Percentiles rank a stretch among this genome's conserved stretches.
phyloP scores from a whole-genome alignment of 1,140 invertebrate species.

The Drosophila mauritiana region DNA sequence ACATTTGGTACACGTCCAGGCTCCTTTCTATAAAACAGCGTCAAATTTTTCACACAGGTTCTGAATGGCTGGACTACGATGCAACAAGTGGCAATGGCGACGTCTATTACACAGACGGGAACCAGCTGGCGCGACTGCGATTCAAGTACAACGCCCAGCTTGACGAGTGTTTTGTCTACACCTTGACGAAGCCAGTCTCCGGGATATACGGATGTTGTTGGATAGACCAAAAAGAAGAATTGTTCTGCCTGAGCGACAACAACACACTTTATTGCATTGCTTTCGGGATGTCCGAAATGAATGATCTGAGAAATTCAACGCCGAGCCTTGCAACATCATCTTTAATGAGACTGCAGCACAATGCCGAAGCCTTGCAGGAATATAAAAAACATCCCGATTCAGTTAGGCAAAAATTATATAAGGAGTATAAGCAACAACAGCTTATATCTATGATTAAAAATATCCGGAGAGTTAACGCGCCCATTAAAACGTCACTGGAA shows the following conservation, averaged over 20 bases:
- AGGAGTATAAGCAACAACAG: constrained; percentile 65
- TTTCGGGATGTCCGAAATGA: constrained; percentile 25
- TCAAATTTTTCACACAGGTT: constrained; percentile 52
- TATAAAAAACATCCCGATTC: constrained; percentile 42
- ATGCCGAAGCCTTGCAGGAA: constrained; percentile 36
- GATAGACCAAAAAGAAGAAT: constrained; percentile 53
- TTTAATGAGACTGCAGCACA: constrained; percentile 39
- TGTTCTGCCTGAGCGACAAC: constrained; percentile 75
- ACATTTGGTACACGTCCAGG: constrained; percentile 75
- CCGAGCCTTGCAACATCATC: constrained; percentile 40
- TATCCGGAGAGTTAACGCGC: neutral
- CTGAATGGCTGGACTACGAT: constrained; percentile 65
- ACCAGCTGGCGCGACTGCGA: constrained; percentile 59
- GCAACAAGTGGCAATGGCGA: constrained; percentile 43
- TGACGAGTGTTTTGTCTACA: constrained; percentile 57
- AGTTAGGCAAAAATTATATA: constrained; percentile 43
- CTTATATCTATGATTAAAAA: constrained; percentile 54
- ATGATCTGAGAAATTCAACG: neutral
- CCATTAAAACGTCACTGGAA: constrained; percentile 27
- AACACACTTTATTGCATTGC: constrained; percentile 77
- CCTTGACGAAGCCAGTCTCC: constrained; percentile 37
- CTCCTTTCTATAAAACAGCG: constrained; percentile 47
- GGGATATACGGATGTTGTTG: constrained; percentile 73
- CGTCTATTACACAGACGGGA: constrained; percentile 73
- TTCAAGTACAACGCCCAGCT: constrained; percentile 45